phyloP scores from a whole-genome alignment of 30 jellyfish, hydroid and myxozoan genomes.

The Pelagia noctiluca region DNA sequence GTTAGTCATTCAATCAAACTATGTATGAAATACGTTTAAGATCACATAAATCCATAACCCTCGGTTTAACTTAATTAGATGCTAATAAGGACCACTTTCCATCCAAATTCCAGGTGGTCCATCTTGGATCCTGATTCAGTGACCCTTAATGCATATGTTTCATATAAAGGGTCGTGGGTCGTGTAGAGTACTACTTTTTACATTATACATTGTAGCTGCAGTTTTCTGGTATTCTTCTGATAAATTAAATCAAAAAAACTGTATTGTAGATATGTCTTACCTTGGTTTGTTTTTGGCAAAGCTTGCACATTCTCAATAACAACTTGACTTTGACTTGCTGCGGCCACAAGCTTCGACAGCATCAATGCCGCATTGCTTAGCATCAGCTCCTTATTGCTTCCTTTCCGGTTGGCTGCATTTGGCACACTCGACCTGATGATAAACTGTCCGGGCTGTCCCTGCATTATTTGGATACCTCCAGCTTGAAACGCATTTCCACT shows the following conservation, averaged over 20 bases:
- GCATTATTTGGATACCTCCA: conserved; percentile 85
- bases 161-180: too few species aligned
- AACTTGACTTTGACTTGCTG: conserved; percentile 23
- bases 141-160: too few species aligned
- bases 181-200: too few species aligned
- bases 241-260: not conserved
- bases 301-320: conserved; percentile 30
- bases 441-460: conserved; percentile 93
- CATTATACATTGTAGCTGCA: too few species aligned
- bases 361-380: conserved; percentile 64
- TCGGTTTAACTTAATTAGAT: too few species aligned
- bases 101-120: too few species aligned
- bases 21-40: too few species aligned
- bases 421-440: conserved; percentile 74
- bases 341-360: conserved; percentile 63
- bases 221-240: too few species aligned
- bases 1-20: too few species aligned
- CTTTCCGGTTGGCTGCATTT: conserved; percentile 43
- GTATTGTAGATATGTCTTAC: conserved; percentile 21
- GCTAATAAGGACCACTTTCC: too few species aligned
- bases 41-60: too few species aligned
- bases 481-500: conserved; percentile 75
- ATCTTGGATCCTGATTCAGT: too few species aligned
- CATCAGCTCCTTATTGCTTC: conserved; percentile 56
- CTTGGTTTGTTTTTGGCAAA: conserved; percentile 22